Conservation (phyloP, 2,888 invertebrate species). For the Zele albiditarsus region DNA sequence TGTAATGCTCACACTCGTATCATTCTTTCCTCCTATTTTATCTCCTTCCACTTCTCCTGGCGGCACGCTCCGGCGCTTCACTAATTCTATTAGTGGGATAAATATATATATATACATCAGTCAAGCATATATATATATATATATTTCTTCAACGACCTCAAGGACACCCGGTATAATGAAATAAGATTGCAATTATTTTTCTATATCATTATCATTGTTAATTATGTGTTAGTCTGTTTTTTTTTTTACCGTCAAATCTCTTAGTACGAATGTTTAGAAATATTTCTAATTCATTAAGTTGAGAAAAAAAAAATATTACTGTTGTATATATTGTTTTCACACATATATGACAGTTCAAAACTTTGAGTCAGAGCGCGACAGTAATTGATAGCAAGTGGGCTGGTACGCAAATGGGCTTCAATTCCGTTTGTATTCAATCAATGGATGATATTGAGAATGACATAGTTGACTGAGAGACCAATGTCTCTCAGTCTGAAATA, state of each 20-base stretch:
- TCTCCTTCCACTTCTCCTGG: neutral
- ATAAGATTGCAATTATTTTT: conserved; percentile 43
- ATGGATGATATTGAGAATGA: conserved; percentile 51
- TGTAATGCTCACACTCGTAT: conserved; percentile 4
- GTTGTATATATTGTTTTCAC: neutral
- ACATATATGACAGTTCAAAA: neutral
- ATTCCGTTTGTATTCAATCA: conserved; percentile 61
- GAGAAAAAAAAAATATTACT: too few species aligned
- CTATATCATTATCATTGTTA: neutral
- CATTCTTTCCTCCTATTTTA: neutral
- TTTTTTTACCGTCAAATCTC: too few species aligned
- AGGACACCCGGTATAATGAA: conserved; percentile 16
- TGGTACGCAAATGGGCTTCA: conserved; percentile 56
- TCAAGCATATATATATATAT: too few species aligned
- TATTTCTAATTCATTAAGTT: too few species aligned
- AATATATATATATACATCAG: neutral
- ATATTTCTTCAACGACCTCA: conserved; percentile 6
- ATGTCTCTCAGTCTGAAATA: too few species aligned
- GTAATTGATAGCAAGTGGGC: conserved; percentile 61
- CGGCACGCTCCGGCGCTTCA: conserved; percentile 40
- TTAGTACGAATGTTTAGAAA: too few species aligned
- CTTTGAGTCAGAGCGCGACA: conserved; percentile 55
- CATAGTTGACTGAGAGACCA: neutral
- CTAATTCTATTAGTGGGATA: conserved; percentile 41
- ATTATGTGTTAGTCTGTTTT: neutral